These are phyloP conservation scores for Coturnix japonica DNA, from an alignment of 2,113 vertebrate genomes.

Conservation along the genomic window DNA sequence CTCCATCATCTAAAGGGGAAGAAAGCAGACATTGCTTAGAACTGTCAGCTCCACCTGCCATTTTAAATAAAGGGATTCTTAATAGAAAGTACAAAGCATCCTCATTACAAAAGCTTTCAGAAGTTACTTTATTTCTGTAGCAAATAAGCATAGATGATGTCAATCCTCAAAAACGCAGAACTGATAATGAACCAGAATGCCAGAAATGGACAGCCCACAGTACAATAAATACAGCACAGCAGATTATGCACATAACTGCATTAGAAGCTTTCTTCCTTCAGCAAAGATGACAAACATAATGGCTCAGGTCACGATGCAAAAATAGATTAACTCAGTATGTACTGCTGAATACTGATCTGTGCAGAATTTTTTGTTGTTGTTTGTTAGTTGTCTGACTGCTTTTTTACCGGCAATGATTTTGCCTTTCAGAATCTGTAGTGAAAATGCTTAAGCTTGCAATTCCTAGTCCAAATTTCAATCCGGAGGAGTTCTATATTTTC, in stretches of 20 bases:
- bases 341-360: background rate
- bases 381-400: background rate
- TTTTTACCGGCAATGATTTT: background rate
- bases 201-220: background rate
- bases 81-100: background rate
- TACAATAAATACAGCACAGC: background rate
- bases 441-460: background rate
- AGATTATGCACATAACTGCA: background rate
- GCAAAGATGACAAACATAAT: background rate
- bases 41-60: background rate
- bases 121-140: background rate
- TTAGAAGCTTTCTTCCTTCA: background rate
- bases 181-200: background rate
- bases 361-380: background rate
- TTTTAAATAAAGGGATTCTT: background rate
- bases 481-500: background rate
- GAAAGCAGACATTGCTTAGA: slow-evolving; percentile 41
- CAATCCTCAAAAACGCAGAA: background rate
- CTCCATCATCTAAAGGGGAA: slow-evolving; percentile 77
- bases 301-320: background rate
- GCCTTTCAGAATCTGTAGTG: background rate
- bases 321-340: background rate
- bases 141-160: background rate
- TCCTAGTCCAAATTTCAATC: background rate
- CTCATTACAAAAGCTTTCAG: background rate